Base-by-base conservation (phyloP, 2,113 vertebrate species). In the Camelus dromedarius region DNA sequence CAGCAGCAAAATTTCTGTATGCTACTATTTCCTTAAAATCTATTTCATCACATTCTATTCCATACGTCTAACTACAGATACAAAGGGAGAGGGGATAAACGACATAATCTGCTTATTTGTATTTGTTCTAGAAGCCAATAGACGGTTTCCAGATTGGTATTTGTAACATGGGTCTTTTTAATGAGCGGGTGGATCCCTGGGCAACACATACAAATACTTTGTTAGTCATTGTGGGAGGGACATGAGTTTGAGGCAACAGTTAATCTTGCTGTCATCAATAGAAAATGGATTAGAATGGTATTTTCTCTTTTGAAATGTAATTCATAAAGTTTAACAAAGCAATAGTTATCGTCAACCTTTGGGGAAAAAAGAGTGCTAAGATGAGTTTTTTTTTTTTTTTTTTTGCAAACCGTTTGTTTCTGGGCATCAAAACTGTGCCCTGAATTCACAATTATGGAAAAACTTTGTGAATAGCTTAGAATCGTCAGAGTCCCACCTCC, bases 261-360 rank as follows among this genome's bases (percentile, higher is more conserved):
- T 96, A 95, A 96, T 97, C 85, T 96, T 91, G 92, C 88, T 97
- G 76, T 96, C 52, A 91, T 94, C 97, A 97, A 94, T 80, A 96
- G 96, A 96, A 96, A 89, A 81, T 97, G 94, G 91, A 96, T 97
- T 96, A 96, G 93, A 91, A 86, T 93, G 77, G 67, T 38, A 95
- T 96, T 97, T 97, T 97, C 79, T 95, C 92, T 92, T 96, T 97
- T 91, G 88, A 96, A 97, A 96, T 73, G 91, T 95, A 86, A 94
- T 95, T 96, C 72, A 94, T 97, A 95, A 96, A 96, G 88, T 95
- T 96, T 96, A 94, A 95, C 85, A 96, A 95, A 96, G 84, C 77
- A 93, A 89, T 93, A 86, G 84, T 82, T 82, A 80, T 24, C 77
- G 15, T 82, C 73, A 95, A 94, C 81, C 66, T 97, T 97, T 93